Evolutionary conservation across 2,888 invertebrate species (phyloP).

Genomic region (Hyppa rectilinea): DNA sequence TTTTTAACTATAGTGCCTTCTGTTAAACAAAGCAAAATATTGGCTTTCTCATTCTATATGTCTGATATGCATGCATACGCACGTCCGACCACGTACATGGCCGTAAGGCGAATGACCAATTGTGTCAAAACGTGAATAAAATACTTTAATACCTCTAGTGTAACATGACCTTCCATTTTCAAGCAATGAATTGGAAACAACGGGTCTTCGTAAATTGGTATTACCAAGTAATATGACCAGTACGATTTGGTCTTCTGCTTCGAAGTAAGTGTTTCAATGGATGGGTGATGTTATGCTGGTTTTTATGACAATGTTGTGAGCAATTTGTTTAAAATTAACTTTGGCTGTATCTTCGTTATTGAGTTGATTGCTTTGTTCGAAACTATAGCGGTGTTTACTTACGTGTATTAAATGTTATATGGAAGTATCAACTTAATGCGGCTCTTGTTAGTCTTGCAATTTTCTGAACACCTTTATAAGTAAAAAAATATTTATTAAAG

Average conservation of each 20-base stretch:
- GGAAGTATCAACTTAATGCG: neutral
- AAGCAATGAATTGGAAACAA: conserved; percentile 12
- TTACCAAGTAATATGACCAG: conserved; percentile 55
- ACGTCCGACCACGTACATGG: conserved; percentile 67
- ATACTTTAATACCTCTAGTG: conserved; percentile 70
- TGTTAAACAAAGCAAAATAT: conserved; percentile 70
- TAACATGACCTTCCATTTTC: conserved; percentile 57
- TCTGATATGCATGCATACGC: conserved; percentile 71
- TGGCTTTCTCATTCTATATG: conserved; percentile 70
- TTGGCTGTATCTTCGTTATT: conserved; percentile 66
- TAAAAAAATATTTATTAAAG: neutral
- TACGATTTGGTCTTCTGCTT: conserved; percentile 62
- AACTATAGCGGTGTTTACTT: conserved; percentile 43
- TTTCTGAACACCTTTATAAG: neutral
- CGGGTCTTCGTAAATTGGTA: conserved; percentile 43
- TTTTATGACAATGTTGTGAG: conserved; percentile 72
- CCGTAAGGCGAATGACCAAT: conserved; percentile 81
- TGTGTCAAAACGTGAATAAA: conserved; percentile 79
- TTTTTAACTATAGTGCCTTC: conserved; percentile 59
- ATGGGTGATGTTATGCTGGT: conserved; percentile 59
- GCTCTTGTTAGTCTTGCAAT: neutral
- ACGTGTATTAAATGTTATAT: conserved; percentile 16
- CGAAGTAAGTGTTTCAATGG: conserved; percentile 51
- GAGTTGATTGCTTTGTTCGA: conserved; percentile 65
- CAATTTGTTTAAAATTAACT: conserved; percentile 75